A percentile compares a stretch with the other conserved stretches of the same genome.
Conservation (phyloP, 2,888 invertebrate species). For the Ornithoptera alexandrae region DNA sequence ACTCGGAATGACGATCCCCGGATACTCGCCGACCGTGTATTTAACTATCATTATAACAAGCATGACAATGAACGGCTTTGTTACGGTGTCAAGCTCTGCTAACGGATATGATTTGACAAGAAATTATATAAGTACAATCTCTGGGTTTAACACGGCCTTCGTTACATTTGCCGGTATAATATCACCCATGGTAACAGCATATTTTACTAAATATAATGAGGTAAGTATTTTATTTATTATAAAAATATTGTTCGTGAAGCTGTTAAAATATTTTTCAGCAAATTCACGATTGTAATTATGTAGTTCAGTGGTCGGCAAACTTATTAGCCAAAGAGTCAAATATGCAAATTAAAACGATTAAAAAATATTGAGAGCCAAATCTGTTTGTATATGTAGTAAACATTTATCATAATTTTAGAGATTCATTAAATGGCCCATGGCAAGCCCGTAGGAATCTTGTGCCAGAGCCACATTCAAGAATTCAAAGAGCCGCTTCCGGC, state of each 20-base stretch:
- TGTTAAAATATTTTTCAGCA: neutral
- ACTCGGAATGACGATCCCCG: constrained; percentile 58
- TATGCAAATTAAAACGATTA: too few relatives aligned
- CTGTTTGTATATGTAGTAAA: too few relatives aligned
- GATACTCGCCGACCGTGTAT: constrained; percentile 65
- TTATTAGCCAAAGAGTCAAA: too few relatives aligned
- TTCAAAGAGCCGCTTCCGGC: too few relatives aligned
- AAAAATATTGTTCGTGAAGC: neutral
- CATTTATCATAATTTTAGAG: too few relatives aligned
- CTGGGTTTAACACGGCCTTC: constrained; percentile 82
- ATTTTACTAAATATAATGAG: constrained; percentile 59
- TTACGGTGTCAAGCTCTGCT: constrained; percentile 64
- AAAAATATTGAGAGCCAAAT: too few relatives aligned
- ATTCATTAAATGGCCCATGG: too few relatives aligned
- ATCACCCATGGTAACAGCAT: constrained; percentile 81
- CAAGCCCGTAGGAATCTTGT: too few relatives aligned
- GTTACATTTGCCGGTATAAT: constrained; percentile 82
- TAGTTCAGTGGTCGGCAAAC: too few relatives aligned
- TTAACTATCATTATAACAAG: constrained; percentile 76
- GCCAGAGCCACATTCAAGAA: too few relatives aligned
- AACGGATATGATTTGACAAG: constrained; percentile 83
- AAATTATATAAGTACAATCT: constrained; percentile 82
- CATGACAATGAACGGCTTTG: constrained; percentile 75
- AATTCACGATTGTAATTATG: too few relatives aligned
- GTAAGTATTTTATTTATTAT: constrained; percentile 41